These are phyloP conservation scores for Vidua chalybeata DNA, from an alignment of 2,113 vertebrate species.

Conservation along the genomic window DNA sequence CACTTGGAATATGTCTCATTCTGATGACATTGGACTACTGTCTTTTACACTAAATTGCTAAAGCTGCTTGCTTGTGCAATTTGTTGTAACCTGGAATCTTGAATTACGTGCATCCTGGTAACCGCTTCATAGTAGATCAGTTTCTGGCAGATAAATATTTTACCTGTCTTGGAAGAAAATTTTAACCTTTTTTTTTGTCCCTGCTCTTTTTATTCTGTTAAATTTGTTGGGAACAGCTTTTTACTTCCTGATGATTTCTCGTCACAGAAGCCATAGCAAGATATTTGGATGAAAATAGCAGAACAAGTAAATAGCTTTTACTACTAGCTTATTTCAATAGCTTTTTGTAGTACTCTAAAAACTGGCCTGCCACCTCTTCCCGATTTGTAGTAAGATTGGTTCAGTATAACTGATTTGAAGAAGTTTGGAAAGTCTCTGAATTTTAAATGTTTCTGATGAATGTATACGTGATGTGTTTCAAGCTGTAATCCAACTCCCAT, in stretches of 20 bases:
- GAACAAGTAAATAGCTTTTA: background rate
- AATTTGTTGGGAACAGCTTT: background rate
- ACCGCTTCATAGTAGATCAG: background rate
- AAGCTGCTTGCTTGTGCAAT: background rate
- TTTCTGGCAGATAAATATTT: constrained; percentile 8
- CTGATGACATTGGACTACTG: background rate
- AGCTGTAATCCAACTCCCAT: background rate
- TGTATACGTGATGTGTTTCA: background rate
- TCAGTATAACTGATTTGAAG: background rate
- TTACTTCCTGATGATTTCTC: background rate
- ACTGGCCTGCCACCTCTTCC: background rate
- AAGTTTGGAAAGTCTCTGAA: background rate
- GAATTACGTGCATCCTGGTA: background rate
- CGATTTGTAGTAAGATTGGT: background rate
- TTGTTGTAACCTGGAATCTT: background rate
- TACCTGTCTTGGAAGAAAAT: background rate
- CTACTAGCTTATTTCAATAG: background rate
- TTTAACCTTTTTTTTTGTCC: background rate
- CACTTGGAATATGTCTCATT: background rate
- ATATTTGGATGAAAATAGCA: background rate
- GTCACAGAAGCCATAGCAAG: background rate
- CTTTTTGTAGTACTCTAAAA: background rate
- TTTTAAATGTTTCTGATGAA: background rate
- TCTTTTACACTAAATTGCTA: background rate
- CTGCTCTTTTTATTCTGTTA: background rate